Evolutionary conservation across 2,797 vertebrate species (phyloP).

Genomic region (Coendou prehensilis): DNA sequence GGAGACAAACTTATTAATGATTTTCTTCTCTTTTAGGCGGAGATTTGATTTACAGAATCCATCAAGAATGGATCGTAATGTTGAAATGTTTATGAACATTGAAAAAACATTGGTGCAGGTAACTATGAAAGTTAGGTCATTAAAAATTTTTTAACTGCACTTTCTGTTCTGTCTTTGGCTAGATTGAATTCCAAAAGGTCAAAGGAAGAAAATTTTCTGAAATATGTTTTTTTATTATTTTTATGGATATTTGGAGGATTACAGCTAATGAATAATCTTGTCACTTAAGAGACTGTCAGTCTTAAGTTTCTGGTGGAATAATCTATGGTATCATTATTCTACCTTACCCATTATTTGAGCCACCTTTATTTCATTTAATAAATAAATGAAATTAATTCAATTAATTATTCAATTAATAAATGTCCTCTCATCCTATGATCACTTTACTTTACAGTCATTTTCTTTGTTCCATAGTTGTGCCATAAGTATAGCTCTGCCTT

Average conservation of each 20-base stretch:
- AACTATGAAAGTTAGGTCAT: background rate
- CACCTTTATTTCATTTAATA: conserved; percentile 15
- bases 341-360: background rate
- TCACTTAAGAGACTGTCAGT: background rate
- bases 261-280: background rate
- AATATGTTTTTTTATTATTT: conserved; percentile 13
- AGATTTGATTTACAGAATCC: conserved; percentile 99
- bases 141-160: background rate
- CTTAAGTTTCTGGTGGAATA: conserved; percentile 43
- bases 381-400: background rate
- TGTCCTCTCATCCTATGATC: background rate
- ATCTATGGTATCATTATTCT: conserved; percentile 1
- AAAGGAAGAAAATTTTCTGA: background rate
- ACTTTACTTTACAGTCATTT: background rate
- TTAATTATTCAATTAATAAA: background rate
- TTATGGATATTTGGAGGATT: background rate
- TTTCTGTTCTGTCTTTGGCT: background rate
- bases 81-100: conserved; percentile 99
- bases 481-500: background rate
- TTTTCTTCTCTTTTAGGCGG: conserved; percentile 90
- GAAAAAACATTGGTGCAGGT: conserved; percentile 99
- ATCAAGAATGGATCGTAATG: conserved; percentile 98
- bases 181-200: conserved; percentile 36
- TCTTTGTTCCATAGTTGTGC: conserved; percentile 33
- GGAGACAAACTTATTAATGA: background rate